Evolutionary conservation across 1,140 invertebrate species (phyloP), one percentile per base, ranked within the genome.

Genomic region (Sipha flava): DNA sequence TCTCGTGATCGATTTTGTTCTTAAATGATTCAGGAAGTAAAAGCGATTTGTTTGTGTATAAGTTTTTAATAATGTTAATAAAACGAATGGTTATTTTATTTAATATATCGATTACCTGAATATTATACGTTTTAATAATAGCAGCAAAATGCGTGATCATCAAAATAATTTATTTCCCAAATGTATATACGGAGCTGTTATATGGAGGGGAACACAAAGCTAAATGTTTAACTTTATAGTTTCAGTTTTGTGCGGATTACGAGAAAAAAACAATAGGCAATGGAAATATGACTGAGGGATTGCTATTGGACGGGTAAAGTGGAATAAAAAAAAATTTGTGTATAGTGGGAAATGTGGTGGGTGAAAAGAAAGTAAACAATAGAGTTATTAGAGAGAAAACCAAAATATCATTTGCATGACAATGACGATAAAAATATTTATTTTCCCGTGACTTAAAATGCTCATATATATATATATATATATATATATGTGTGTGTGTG

Each of bases 331-430:
- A 26, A 68, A 18, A 70, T 45, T 23, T 26, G 21, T 68, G 26
- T 43, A 16, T 2, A 0, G 14, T 18, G 40, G 23, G 23, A 18
- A 68, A 68, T 18, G 43, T 70, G 66, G 6, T 47, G 66, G 66
- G 6, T 47, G 66, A 70, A 66, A 23, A 43, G 64, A 43, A 45
- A 16, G 40, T 45, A 70, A 70, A 70, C 66, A 70, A 70, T 70
- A 70, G 66, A 29, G 40, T 70, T 70, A 29, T 70, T 45, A 47
- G 40, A 70, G 43, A 47, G 23, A 70, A 70, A 47, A 70, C 40
- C 64, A 29, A 47, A 47, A 45, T 14, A 70, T 47, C 40, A 70
- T 70, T 70, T 70, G 9, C 66, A 70, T 70, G 14, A 70, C 66
- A 70, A 70, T 70, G 66, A 23, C 4, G 21, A 45, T 29, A 29